These are phyloP conservation scores for Drosophila triauraria DNA, from an alignment of 1,140 invertebrate species.

Conservation along the genomic window DNA sequence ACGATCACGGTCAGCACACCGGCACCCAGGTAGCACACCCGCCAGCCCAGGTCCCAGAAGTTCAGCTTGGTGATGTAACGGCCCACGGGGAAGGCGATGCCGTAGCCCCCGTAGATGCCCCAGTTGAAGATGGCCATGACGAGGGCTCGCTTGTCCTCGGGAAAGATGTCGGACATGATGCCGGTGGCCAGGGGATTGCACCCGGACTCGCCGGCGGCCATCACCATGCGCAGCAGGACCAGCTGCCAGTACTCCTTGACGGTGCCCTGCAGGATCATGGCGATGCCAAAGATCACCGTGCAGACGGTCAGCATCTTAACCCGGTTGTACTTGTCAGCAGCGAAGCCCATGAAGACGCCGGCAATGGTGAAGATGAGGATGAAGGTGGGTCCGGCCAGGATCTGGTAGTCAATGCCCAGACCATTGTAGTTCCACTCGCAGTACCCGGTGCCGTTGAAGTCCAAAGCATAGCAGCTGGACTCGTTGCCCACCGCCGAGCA, in stretches of 20 bases:
- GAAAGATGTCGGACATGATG: constrained; percentile 94
- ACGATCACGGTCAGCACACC: constrained; percentile 93
- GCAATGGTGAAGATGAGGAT: constrained; percentile 95
- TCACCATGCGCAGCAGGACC: constrained; percentile 93
- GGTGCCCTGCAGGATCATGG: constrained; percentile 92
- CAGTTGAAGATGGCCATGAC: constrained; percentile 98
- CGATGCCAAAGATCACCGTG: constrained; percentile 92
- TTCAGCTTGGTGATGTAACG: constrained; percentile 93
- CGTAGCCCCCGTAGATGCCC: constrained; percentile 98
- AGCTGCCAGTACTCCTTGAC: constrained; percentile 96
- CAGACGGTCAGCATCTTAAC: constrained; percentile 91
- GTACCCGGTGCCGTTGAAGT: constrained; percentile 89
- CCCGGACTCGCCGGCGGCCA: constrained; percentile 94
- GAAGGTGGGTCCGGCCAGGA: constrained; percentile 95
- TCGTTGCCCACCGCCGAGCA: constrained; percentile 86
- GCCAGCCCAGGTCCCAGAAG: constrained; percentile 93
- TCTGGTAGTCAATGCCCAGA: constrained; percentile 95
- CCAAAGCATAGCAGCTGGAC: constrained; percentile 88
- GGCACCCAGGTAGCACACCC: constrained; percentile 93
- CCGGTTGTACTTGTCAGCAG: constrained; percentile 92
- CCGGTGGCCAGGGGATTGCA: constrained; percentile 95
- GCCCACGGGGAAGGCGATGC: constrained; percentile 95
- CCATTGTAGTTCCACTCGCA: constrained; percentile 98
- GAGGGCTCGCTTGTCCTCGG: constrained; percentile 92
- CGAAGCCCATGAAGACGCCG: constrained; percentile 93